Evolutionary conservation across 1,140 invertebrate species (phyloP).

Genomic region (Parapsyche elsis): DNA sequence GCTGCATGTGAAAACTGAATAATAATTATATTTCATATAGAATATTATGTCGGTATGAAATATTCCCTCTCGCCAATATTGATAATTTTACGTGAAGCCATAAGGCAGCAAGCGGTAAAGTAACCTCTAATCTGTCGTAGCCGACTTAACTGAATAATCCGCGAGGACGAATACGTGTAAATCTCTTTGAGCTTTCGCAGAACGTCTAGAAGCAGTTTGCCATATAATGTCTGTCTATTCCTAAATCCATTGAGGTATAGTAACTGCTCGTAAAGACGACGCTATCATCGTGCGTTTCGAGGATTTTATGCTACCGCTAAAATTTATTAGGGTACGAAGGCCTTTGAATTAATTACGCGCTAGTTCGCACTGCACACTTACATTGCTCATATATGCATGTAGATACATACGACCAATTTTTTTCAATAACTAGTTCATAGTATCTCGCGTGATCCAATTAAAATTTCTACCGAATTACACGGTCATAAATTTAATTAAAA

Average conservation of each 20-base stretch:
- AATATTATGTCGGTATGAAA: too few relatives aligned
- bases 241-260: neutral
- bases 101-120: neutral
- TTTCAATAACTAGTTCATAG: too few relatives aligned
- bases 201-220: neutral
- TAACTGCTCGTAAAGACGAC: slow-evolving; percentile 3
- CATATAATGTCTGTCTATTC: neutral
- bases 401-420: neutral
- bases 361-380: neutral
- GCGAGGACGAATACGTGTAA: too few relatives aligned
- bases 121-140: slow-evolving; percentile 12
- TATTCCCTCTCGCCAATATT: too few relatives aligned
- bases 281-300: neutral
- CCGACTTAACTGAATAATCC: too few relatives aligned
- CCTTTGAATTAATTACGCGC: slow-evolving; percentile 3
- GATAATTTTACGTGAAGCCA: neutral
- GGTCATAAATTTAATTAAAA: too few relatives aligned
- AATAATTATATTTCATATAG: too few relatives aligned
- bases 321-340: neutral
- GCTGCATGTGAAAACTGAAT: too few relatives aligned
- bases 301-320: neutral
- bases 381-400: neutral
- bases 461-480: too few relatives aligned
- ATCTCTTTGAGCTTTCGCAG: too few relatives aligned
- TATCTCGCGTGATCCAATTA: too few relatives aligned